Percentiles rank a stretch among this genome's conserved stretches.
Evolutionary conservation across 2,888 invertebrate species (phyloP).

Genomic region (Volucella bombylans): DNA sequence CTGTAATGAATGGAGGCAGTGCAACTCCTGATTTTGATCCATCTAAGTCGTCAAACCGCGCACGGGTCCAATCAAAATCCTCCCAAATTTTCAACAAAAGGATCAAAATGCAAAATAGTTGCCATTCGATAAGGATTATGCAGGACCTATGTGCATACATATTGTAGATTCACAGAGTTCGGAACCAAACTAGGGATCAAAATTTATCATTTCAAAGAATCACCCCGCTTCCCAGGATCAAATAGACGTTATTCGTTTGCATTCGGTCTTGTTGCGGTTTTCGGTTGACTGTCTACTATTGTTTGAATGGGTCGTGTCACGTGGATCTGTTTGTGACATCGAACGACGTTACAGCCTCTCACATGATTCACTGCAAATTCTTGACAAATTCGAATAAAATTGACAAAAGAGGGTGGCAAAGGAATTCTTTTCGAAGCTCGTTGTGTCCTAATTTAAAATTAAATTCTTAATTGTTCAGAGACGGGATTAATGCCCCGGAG

Average conservation of each 20-base stretch:
- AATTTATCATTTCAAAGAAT: constrained; percentile 56
- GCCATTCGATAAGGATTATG: constrained; percentile 51
- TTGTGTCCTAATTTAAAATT: constrained; percentile 67
- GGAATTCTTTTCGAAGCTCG: constrained; percentile 5
- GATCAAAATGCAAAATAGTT: constrained; percentile 52
- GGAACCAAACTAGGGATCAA: background rate
- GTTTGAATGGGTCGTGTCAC: constrained; percentile 62
- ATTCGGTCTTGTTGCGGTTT: constrained; percentile 49
- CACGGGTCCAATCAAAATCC: background rate
- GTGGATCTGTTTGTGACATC: constrained; percentile 68
- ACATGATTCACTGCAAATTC: constrained; percentile 50
- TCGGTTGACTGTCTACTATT: constrained; percentile 56
- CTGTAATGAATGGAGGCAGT: background rate
- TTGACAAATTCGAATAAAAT: constrained; percentile 58
- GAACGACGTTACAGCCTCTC: constrained; percentile 44
- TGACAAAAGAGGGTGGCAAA: constrained; percentile 28
- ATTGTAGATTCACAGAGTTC: too few species aligned
- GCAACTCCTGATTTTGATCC: constrained; percentile 48
- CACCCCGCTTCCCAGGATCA: constrained; percentile 30
- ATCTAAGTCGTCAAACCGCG: constrained; percentile 37
- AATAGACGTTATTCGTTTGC: background rate
- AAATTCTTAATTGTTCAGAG: constrained; percentile 49
- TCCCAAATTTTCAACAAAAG: constrained; percentile 21
- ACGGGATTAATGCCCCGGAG: constrained; percentile 32
- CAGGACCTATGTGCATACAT: background rate